Base-by-base conservation (phyloP, 2,888 invertebrate genomes). In the Sphecodes monilicornis region DNA sequence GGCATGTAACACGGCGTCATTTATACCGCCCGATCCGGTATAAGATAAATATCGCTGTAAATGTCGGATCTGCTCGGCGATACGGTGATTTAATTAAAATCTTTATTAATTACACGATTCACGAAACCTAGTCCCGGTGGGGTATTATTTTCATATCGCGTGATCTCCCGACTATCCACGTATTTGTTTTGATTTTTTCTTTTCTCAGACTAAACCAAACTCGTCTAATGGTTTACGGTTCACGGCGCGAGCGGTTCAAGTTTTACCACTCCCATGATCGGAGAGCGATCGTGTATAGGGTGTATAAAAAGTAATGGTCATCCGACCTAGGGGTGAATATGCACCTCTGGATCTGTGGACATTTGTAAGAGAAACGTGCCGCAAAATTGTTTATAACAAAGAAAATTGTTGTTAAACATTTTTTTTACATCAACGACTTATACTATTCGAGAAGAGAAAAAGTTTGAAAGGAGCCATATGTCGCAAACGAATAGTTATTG, bases 81-180 rank as follows among this genome's bases (percentile, higher is more conserved):
- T 84, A 84, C 26, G 32, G 10, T 79, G 75, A 85, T 84, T 79
- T 76, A 85, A 79, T 85, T 85, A 79, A 79, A 79, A 84, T 84
- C 85, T 79, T 85, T 85, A 85, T 84, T 85, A 85, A 84, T 84
- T 76, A 66, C 78, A 39, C 78, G 43, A n/a, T 64, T 50, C 54
- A 41, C 70, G 41, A 32, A 46, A 78, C 70, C 54, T 54, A 69
- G 64, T 54, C 18, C 18, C 16, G 36, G 29, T 13, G 26, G 10
- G 29, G 57, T 43, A 43, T 84, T 84, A 84, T 78, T 78, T 41
- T 64, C 78, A 1, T 84, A 78, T 84, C 84, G 70, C 84, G 70
- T 26, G 84, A 78, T 73, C 77, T 43, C 22, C 5, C 0, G 2
- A 41, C 54, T 18, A 18, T 26, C 36, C 5, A 10, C 54, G 36